phyloP scores from a whole-genome alignment of 2,113 vertebrate species.

The Mungos mungo region DNA sequence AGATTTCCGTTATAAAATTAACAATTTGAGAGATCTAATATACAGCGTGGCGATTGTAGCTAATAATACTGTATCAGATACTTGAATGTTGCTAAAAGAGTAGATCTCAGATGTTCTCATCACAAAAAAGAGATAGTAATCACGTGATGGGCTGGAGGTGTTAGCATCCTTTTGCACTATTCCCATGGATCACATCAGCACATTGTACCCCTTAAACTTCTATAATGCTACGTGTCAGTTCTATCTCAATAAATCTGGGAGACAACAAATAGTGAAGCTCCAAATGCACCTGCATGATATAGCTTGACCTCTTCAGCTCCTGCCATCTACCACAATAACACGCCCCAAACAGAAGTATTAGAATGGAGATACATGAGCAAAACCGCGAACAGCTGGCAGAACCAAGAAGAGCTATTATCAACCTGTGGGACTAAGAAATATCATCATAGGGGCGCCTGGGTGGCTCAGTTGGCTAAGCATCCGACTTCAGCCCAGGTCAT shows the following conservation, averaged over 20 bases:
- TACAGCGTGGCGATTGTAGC: not conserved
- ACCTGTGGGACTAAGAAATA: not conserved
- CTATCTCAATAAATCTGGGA: not conserved
- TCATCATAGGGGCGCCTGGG: no score
- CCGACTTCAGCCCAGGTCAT: no score
- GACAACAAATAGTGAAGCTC: not conserved
- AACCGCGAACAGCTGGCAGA: not conserved
- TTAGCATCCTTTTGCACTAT: not conserved
- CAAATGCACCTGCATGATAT: not conserved
- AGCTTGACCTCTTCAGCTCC: not conserved
- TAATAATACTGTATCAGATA: not conserved
- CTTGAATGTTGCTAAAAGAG: not conserved
- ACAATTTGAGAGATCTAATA: not conserved
- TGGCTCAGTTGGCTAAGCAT: no score
- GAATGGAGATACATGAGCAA: not conserved
- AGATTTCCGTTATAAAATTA: not conserved
- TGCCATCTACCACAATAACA: not conserved
- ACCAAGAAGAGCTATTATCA: not conserved
- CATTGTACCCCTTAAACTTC: not conserved
- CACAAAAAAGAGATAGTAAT: not conserved
- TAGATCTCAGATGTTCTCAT: not conserved
- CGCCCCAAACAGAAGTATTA: not conserved
- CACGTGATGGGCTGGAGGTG: not conserved
- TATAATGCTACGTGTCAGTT: not conserved
- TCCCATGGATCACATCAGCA: not conserved